Percentiles rank a stretch among this genome's conserved stretches.
These are phyloP conservation scores for Trypoxylus dichotomus DNA, from an alignment of 1,140 invertebrate species.

Conservation along the genomic window DNA sequence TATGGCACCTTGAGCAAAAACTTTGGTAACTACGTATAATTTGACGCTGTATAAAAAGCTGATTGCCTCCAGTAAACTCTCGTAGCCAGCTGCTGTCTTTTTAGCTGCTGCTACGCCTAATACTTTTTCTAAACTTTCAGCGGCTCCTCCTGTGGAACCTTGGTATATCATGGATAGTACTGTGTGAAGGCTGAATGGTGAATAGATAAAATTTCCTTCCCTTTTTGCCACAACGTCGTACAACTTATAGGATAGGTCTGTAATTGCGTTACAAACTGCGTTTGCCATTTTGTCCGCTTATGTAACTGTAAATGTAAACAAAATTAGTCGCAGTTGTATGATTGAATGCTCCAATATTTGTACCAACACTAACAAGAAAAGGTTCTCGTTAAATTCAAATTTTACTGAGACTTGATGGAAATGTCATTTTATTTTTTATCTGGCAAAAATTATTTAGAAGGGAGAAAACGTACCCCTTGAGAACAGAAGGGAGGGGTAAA, in stretches of 20 bases:
- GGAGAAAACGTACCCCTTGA: too few relatives aligned
- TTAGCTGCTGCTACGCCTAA: constrained; percentile 36
- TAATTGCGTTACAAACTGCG: constrained; percentile 31
- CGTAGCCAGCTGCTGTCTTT: constrained; percentile 48
- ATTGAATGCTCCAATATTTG: too few relatives aligned
- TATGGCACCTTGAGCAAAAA: constrained; percentile 62
- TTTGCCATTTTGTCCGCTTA: background rate
- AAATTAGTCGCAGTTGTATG: too few relatives aligned
- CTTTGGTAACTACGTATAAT: constrained; percentile 64
- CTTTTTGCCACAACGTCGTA: constrained; percentile 38
- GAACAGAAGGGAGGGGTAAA: too few relatives aligned
- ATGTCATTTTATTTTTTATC: too few relatives aligned
- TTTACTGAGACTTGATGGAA: too few relatives aligned
- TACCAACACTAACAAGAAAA: too few relatives aligned
- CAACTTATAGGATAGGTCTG: constrained; percentile 39
- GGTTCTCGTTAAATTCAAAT: too few relatives aligned
- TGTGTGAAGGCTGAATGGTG: constrained; percentile 54
- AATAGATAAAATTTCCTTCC: constrained; percentile 53
- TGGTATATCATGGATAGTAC: constrained; percentile 55
- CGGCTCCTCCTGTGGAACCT: constrained; percentile 62
- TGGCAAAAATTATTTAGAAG: too few relatives aligned
- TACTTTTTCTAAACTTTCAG: constrained; percentile 55
- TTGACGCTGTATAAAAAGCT: constrained; percentile 55
- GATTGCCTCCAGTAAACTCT: constrained; percentile 49
- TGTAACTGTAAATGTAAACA: background rate